phyloP scores from a whole-genome alignment of 2,113 vertebrate species.

The Centropristis striata region DNA sequence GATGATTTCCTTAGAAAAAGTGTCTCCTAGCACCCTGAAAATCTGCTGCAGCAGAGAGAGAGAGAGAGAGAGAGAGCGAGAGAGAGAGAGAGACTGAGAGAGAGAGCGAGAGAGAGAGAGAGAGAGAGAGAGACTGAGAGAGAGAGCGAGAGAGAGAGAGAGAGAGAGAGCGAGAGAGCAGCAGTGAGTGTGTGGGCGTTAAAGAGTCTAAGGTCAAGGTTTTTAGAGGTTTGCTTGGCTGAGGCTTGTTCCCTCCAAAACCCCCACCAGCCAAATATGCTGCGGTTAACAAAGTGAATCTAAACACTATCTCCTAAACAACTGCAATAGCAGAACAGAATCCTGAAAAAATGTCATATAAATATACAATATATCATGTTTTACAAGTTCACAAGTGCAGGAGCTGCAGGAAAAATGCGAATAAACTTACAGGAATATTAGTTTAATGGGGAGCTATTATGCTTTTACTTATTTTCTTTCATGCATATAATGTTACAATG shows the following conservation, averaged over 20 bases:
- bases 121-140: constrained; percentile 18
- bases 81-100: too few relatives aligned
- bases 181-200: constrained; percentile 59
- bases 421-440: constrained; percentile 14
- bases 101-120: constrained; percentile 20
- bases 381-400: constrained; percentile 56
- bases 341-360: constrained; percentile 9
- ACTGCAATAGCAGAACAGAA: constrained; percentile 40
- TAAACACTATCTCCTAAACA: constrained; percentile 68
- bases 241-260: constrained; percentile 59
- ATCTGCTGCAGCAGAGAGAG: too few relatives aligned
- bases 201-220: constrained; percentile 73
- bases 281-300: constrained; percentile 68
- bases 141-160: constrained; percentile 20
- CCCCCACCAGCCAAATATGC: constrained; percentile 69
- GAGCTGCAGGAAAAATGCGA: constrained; percentile 20
- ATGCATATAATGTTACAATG: too few relatives aligned
- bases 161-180: constrained; percentile 31
- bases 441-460: constrained; percentile 8
- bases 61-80: constrained; percentile 21
- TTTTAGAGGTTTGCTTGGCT: constrained; percentile 76
- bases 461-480: too few relatives aligned
- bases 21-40: too few relatives aligned
- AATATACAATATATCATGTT: constrained; percentile 60
- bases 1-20: too few relatives aligned